Conservation (phyloP, 2,797 vertebrate species). For the Chaetophractus vellerosus region DNA sequence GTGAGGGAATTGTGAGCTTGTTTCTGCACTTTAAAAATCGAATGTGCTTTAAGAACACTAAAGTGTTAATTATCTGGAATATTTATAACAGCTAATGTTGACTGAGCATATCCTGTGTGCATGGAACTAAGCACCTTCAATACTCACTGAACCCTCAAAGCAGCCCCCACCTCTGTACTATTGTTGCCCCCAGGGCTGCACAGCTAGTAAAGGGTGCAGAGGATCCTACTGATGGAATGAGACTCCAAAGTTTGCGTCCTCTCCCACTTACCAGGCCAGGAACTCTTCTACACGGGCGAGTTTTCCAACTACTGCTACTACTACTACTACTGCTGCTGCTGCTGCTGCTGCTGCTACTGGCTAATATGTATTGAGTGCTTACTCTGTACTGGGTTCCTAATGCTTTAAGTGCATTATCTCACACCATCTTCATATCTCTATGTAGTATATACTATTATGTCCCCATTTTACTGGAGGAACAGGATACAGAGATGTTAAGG, state of each 20-base stretch:
- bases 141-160: neutral
- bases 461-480: neutral
- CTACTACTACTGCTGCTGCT: neutral
- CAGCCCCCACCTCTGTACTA: neutral
- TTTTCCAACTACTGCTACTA: neutral
- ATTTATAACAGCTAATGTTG: neutral
- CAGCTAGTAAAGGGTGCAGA: neutral
- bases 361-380: no score
- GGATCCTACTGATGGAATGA: neutral
- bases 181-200: neutral
- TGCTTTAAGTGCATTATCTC: neutral
- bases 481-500: neutral
- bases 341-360: no score
- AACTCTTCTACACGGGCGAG: neutral
- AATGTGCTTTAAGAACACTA: neutral
- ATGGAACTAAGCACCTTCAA: neutral
- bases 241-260: neutral
- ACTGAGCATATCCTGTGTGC: neutral
- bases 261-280: neutral
- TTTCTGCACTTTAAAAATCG: constrained; percentile 23
- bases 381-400: neutral
- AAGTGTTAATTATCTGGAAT: neutral
- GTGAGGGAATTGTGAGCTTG: constrained; percentile 19
- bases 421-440: neutral
- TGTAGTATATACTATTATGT: neutral